Evolutionary conservation across 2,888 invertebrate species (phyloP), one percentile per base, ranked within the genome.

Genomic region (Flabesymbios commensalis): DNA sequence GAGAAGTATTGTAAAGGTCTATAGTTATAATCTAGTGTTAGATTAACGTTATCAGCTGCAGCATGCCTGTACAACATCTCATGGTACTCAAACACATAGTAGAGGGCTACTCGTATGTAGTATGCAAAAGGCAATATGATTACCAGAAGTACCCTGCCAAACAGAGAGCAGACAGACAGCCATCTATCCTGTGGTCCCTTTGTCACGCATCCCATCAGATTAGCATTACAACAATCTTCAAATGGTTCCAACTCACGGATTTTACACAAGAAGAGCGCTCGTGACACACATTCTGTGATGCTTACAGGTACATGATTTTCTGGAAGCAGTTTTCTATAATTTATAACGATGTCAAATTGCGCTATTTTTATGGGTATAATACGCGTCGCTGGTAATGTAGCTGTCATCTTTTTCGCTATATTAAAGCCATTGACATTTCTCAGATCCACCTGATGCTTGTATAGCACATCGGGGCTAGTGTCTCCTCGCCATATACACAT

Each of bases 111-210:
- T 0, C 80, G 64, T 10, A 74, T 57, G 64, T 78, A 80, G 63
- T 73, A 80, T 0, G 79, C 78, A 14, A 76, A 33, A 0, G 80
- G 80, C 2, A 78, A 56, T 3, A 76, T 28, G 2, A 78, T 41
- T 2, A 79, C 59, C 22, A 76, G 57, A 0, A 80, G 43, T 4
- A 67, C 26, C 2, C 72, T 52, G 49, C 76, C 76, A 17, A 78
- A 67, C 4, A 75, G 43, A 10, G 64, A 67, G 36, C 68, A 68
- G 3, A 61, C 26, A 5, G 19, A 22, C 4, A 59, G 58, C 68
- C 68, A 68, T 2, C 60, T 56, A 7, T 66, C 43, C 7, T 48
- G 45, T 7, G 7, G 14, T 1, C 26, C 32, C 10, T 24, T 19
- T 3, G 7, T 22, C n/a, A n/a, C 33, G 17, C 32, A 59, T 0